These are phyloP conservation scores for Eledona agricola DNA, from an alignment of 2,888 invertebrate species.

Conservation along the genomic window DNA sequence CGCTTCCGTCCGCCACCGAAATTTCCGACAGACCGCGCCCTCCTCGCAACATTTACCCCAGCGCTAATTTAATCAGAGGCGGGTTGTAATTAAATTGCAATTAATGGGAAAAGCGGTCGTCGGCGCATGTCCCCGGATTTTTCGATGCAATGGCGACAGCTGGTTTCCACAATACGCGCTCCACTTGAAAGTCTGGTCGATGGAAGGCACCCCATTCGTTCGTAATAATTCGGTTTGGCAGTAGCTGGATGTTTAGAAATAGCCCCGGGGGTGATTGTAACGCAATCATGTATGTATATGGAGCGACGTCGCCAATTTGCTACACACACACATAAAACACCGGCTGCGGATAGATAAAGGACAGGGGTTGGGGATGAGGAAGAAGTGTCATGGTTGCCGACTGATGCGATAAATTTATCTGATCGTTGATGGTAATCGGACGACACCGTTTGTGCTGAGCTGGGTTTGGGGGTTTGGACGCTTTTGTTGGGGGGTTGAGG, in stretches of 20 bases:
- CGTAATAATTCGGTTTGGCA: constrained; percentile 29
- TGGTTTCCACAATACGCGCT: constrained; percentile 48
- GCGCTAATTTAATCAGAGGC: constrained; percentile 23
- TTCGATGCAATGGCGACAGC: constrained; percentile 41
- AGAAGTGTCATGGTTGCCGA: constrained; percentile 26
- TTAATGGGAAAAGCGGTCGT: constrained; percentile 39
- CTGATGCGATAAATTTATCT: constrained; percentile 28
- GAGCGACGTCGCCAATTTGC: constrained; percentile 31
- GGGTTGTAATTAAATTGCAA: constrained; percentile 42
- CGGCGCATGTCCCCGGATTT: constrained; percentile 8
- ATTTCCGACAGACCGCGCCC: too few species aligned
- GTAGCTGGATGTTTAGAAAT: constrained; percentile 30
- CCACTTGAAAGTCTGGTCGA: constrained; percentile 53
- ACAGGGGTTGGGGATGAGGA: neutral
- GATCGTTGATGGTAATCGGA: constrained; percentile 19
- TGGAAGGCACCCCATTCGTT: constrained; percentile 38
- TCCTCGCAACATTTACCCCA: too few species aligned
- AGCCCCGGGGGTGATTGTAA: constrained; percentile 32
- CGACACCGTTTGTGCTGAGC: constrained; percentile 2
- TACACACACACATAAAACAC: constrained; percentile 30
- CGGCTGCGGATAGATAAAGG: constrained; percentile 14
- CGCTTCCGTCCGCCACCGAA: too few species aligned
- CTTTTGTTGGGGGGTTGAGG: too few species aligned
- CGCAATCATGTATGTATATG: constrained; percentile 29
- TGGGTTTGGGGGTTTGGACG: constrained; percentile 5